Conservation (phyloP, 2,888 invertebrate genomes). For the Harpalus rubripes region DNA sequence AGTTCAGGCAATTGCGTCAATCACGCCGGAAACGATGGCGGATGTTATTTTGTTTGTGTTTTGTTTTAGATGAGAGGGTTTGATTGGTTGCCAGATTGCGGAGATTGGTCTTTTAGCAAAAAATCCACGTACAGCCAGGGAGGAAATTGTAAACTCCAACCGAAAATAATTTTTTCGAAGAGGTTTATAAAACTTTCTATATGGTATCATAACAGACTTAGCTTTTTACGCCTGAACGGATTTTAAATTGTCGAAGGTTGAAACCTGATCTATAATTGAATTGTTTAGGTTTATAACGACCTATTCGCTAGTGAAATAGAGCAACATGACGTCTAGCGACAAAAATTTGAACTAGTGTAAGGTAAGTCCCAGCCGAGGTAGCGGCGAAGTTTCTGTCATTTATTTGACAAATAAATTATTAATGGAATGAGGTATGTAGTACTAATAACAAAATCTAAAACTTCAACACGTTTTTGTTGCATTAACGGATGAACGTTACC, state of each 20-base stretch:
- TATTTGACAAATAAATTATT: too few relatives aligned
- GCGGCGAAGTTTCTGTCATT: too few relatives aligned
- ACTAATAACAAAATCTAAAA: too few relatives aligned
- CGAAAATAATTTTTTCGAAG: slow-evolving; percentile 11
- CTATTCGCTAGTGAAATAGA: too few relatives aligned
- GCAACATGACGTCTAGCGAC: too few relatives aligned
- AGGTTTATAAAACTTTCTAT: background rate
- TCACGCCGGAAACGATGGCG: slow-evolving; percentile 38
- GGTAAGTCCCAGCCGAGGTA: too few relatives aligned
- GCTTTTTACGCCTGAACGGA: background rate
- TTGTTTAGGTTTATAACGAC: too few relatives aligned
- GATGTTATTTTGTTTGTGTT: slow-evolving; percentile 50
- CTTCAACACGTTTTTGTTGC: too few relatives aligned
- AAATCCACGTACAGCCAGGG: slow-evolving; percentile 29
- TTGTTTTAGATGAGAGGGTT: slow-evolving; percentile 51
- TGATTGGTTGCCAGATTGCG: slow-evolving; percentile 38
- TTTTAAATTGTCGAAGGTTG: background rate
- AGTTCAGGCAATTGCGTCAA: slow-evolving; percentile 33
- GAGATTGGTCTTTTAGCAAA: slow-evolving; percentile 38
- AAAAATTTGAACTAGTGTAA: too few relatives aligned
- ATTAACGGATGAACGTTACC: too few relatives aligned
- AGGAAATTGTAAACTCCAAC: slow-evolving; percentile 22
- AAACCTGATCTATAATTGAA: too few relatives aligned
- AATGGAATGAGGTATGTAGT: too few relatives aligned
- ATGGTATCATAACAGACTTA: background rate